A percentile compares a stretch with the other conserved stretches of the same genome.
phyloP scores from a whole-genome alignment of 2,888 invertebrate species.

The Epinotia bilunana region DNA sequence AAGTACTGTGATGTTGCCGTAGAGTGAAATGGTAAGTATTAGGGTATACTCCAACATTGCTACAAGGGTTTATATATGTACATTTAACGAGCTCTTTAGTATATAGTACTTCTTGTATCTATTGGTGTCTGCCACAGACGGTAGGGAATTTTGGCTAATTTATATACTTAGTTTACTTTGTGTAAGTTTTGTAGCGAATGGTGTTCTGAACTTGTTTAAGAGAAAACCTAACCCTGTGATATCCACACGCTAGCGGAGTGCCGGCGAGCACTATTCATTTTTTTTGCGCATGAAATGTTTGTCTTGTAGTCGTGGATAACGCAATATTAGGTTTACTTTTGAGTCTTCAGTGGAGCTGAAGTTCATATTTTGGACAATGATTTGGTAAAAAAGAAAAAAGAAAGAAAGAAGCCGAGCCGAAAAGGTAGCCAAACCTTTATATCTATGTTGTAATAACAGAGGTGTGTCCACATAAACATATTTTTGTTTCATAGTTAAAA shows the following conservation, averaged over 20 bases:
- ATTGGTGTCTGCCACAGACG: conserved; percentile 5
- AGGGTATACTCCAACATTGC: conserved; percentile 29
- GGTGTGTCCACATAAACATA: background rate
- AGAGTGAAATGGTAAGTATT: conserved; percentile 37
- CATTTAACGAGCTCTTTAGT: background rate
- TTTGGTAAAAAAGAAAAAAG: no score
- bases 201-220: conserved; percentile 17
- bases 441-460: background rate
- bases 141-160: conserved; percentile 15
- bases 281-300: conserved; percentile 15
- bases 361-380: background rate
- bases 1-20: conserved; percentile 39
- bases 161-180: conserved; percentile 13
- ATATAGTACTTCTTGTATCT: no score
- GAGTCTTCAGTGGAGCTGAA: background rate
- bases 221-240: conserved; percentile 18
- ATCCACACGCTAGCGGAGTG: conserved; percentile 3
- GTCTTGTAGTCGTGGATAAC: background rate
- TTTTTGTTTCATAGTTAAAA: background rate
- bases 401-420: no score
- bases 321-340: background rate
- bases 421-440: background rate
- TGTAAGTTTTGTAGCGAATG: conserved; percentile 15
- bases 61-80: background rate
- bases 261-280: conserved; percentile 6